Evolutionary conservation across 1,140 invertebrate species (phyloP).

Genomic region (Vanessa tameamea): DNA sequence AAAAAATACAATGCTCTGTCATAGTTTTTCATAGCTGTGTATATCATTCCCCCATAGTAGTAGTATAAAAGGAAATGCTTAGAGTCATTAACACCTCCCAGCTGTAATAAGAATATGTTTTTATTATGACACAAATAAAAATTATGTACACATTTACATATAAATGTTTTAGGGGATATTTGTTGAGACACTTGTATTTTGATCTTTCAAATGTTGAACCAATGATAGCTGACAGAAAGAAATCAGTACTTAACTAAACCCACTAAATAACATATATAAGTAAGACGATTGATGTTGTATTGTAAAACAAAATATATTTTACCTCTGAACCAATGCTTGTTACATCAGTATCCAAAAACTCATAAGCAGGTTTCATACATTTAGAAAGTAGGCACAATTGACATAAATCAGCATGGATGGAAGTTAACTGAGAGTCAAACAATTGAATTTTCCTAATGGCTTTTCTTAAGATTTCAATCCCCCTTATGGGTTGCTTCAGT

Average conservation of each 20-base stretch:
- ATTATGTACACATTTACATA: no score
- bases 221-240: no score
- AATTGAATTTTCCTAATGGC: slow-evolving; percentile 95
- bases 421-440: slow-evolving; percentile 93
- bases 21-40: slow-evolving; percentile 95
- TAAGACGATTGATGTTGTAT: neutral
- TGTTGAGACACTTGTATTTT: no score
- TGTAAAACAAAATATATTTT: slow-evolving; percentile 30
- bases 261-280: no score
- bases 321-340: slow-evolving; percentile 94
- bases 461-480: slow-evolving; percentile 90
- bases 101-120: slow-evolving; percentile 61
- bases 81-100: slow-evolving; percentile 91
- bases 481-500: slow-evolving; percentile 88
- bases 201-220: no score
- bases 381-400: slow-evolving; percentile 95
- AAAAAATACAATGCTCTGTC: slow-evolving; percentile 96
- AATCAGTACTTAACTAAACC: no score
- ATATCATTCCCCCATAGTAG: slow-evolving; percentile 99
- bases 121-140: neutral
- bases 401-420: slow-evolving; percentile 96
- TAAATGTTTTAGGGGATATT: no score
- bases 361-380: slow-evolving; percentile 94
- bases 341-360: slow-evolving; percentile 94
- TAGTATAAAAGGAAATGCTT: slow-evolving; percentile 97